Evolutionary conservation across 2,113 vertebrate species (phyloP).

Genomic region (Amphilophus citrinellus): DNA sequence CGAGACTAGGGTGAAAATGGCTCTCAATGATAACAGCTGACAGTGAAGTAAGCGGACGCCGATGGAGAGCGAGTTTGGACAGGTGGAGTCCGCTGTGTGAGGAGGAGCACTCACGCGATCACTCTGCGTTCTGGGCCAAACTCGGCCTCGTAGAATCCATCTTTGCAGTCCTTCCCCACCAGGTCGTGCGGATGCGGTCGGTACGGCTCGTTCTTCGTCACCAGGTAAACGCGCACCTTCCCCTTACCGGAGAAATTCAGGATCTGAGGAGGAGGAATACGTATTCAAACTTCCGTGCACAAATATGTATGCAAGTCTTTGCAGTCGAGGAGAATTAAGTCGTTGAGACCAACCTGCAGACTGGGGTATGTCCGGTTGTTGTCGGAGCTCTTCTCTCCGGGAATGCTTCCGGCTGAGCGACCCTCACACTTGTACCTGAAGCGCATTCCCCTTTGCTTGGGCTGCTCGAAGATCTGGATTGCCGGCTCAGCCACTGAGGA

Average conservation of each 20-base stretch:
- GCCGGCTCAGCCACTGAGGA: slow-evolving; percentile 82
- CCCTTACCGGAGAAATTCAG: slow-evolving; percentile 89
- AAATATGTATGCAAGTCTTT: not conserved
- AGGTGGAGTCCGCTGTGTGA: not conserved
- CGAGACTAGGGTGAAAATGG: not conserved
- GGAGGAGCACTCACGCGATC: slow-evolving; percentile 88
- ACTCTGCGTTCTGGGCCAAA: slow-evolving; percentile 94
- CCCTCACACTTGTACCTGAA: slow-evolving; percentile 98
- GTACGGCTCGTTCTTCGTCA: slow-evolving; percentile 95
- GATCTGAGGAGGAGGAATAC: slow-evolving; percentile 79
- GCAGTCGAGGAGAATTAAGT: not conserved
- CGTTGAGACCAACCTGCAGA: slow-evolving; percentile 83
- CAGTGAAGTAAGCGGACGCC: not conserved
- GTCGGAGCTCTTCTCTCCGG: slow-evolving; percentile 92
- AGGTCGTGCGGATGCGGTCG: slow-evolving; percentile 96
- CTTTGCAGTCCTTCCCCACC: slow-evolving; percentile 97
- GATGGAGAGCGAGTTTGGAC: not conserved
- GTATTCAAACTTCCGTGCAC: not conserved
- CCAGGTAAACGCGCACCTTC: slow-evolving; percentile 92
- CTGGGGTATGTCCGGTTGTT: slow-evolving; percentile 95
- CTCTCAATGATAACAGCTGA: not conserved
- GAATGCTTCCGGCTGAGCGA: slow-evolving; percentile 97
- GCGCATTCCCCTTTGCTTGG: slow-evolving; percentile 96
- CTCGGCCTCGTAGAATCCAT: slow-evolving; percentile 96
- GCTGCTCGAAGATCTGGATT: slow-evolving; percentile 94